Evolutionary conservation across 2,888 invertebrate species (phyloP).

Genomic region (Ennomos erosarius): DNA sequence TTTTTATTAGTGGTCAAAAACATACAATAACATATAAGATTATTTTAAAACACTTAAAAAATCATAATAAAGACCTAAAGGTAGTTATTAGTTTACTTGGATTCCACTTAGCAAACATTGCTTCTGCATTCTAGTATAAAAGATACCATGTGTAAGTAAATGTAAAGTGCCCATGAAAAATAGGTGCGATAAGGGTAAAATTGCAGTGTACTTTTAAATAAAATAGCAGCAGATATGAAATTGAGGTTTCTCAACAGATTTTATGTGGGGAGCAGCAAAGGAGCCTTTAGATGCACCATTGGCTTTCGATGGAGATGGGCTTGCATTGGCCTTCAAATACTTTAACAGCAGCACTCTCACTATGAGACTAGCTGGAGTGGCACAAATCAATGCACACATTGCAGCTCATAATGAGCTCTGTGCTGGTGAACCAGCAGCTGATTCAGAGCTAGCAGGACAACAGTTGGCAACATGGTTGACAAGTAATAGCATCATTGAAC

Average conservation of each 20-base stretch:
- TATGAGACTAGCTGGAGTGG: conserved; percentile 96
- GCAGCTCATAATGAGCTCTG: conserved; percentile 96
- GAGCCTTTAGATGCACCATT: conserved; percentile 95
- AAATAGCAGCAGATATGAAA: too few species aligned
- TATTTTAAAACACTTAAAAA: too few species aligned
- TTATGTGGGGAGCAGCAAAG: conserved; percentile 98
- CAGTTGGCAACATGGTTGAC: conserved; percentile 95
- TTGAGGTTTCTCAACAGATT: conserved; percentile 83
- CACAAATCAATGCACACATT: conserved; percentile 97
- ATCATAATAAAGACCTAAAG: too few species aligned
- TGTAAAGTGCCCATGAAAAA: too few species aligned
- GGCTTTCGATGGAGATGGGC: conserved; percentile 95
- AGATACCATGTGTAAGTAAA: too few species aligned
- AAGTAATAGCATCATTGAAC: conserved; percentile 95
- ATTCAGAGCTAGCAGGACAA: conserved; percentile 93
- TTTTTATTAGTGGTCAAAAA: too few species aligned
- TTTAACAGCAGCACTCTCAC: conserved; percentile 97
- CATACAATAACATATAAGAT: too few species aligned
- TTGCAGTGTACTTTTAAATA: too few species aligned
- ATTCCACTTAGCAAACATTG: too few species aligned
- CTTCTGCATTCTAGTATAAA: too few species aligned
- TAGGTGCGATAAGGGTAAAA: too few species aligned
- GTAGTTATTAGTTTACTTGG: too few species aligned
- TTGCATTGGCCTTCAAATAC: conserved; percentile 97
- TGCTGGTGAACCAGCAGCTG: conserved; percentile 94